phyloP scores from a whole-genome alignment of 2,113 vertebrate species.

The Tretioscincus oriximinensis region DNA sequence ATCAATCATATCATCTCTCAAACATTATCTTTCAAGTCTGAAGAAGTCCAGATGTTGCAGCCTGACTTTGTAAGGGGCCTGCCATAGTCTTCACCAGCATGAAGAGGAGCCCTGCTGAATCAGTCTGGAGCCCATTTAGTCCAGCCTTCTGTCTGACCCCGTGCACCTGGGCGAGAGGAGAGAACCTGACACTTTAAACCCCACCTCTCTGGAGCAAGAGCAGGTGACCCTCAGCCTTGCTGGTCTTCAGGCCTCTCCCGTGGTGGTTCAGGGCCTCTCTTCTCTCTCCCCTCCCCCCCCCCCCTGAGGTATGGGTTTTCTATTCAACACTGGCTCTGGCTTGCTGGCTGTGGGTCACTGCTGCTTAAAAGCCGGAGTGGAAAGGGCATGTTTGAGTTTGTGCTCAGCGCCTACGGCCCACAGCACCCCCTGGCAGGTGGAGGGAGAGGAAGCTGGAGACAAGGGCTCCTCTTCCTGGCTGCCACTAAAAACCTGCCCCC shows the following conservation, averaged over 20 bases:
- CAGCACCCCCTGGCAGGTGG: conserved; percentile 51
- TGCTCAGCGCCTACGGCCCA: conserved; percentile 53
- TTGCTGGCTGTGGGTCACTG: conserved; percentile 64
- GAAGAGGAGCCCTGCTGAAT: no score
- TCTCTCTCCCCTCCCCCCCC: background rate
- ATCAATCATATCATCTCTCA: no score
- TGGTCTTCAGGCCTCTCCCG: background rate
- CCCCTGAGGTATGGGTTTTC: conserved; percentile 67
- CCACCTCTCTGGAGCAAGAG: background rate
- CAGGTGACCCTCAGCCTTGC: background rate
- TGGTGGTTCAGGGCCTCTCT: background rate
- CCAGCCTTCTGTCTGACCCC: no score
- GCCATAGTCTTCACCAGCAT: no score
- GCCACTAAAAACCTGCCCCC: background rate
- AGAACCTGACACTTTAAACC: accelerated
- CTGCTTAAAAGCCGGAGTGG: conserved; percentile 30
- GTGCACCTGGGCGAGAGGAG: background rate
- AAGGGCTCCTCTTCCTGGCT: conserved; percentile 43
- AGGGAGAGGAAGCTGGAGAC: conserved; percentile 52
- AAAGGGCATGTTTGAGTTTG: conserved; percentile 66
- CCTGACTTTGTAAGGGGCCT: no score
- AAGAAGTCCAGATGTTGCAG: no score
- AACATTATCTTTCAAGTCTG: no score
- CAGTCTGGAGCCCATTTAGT: no score
- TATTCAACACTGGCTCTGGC: conserved; percentile 69